Evolutionary conservation across 1,140 invertebrate genomes (phyloP), one percentile per base, ranked within the genome.

Genomic region (Hirudo medicinalis): DNA sequence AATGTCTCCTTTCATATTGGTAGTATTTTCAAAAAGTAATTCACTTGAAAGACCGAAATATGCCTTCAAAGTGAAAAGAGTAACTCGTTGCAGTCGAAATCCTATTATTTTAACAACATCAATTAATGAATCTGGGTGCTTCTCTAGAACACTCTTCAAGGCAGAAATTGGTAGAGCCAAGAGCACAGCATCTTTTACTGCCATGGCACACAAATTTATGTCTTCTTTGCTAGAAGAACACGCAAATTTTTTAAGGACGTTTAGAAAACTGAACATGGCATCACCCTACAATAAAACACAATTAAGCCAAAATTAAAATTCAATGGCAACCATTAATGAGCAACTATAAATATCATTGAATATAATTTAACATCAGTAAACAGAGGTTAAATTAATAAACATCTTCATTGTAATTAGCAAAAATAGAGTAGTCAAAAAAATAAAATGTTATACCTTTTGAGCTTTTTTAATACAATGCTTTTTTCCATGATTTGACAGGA

Each of bases 71-170:
- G 95, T 94, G 8, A 93, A 95, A 80, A 99, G 97, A 0, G 94
- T 97, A 0, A 99, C 96, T 68, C 97, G 86, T 80, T 98, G 94
- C n/a, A 99, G 83, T 13, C 96, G 87, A 29, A 97, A 91, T 91
- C 98, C 97, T 71, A 99, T 96, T 53, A 98, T 93, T 85, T 81
- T 90, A 77, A 98, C 92, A 66, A 97, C 91, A 78, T 94, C 86
- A 72, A 96, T 91, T 79, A 97, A 90, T 73, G 91, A 91, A 78
- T 97, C 94, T 0, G 94, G 94, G 83, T 94, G 91, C 78, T 92
- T 89, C 77, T 84, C 79, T 75, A 87, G 83, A 69, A 84, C 77
- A 54, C 81, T 78, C 9, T 78, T 77, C 76, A 86, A 83, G 19
- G 79, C 78, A 60, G 77, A 71, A 40, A 79, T 78, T 71, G 81